Conservation (phyloP, 2,797 vertebrate species). For the Anomalospiza imberbis region DNA sequence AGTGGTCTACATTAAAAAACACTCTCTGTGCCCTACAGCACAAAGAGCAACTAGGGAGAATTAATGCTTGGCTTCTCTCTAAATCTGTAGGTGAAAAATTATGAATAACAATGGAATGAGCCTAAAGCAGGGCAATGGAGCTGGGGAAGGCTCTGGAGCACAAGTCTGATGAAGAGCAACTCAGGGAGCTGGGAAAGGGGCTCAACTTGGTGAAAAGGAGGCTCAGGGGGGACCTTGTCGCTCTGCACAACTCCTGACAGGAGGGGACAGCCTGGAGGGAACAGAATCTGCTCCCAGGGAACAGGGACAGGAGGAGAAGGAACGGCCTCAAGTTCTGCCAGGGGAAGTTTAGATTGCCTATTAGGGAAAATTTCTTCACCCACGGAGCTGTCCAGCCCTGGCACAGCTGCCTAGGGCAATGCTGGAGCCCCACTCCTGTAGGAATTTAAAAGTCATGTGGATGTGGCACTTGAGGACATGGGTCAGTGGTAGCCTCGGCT, state of each 20-base stretch:
- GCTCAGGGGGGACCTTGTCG: no score
- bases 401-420: background rate
- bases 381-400: background rate
- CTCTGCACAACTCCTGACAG: background rate
- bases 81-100: background rate
- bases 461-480: background rate
- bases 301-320: background rate
- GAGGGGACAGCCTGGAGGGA: rapidly evolving
- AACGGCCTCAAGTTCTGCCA: rapidly evolving
- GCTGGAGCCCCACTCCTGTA: background rate
- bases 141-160: background rate
- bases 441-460: background rate
- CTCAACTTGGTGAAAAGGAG: background rate
- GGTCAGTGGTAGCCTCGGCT: background rate
- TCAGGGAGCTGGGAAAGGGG: background rate
- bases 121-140: background rate
- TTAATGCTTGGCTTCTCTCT: background rate
- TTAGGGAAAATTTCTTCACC: background rate
- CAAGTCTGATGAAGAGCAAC: background rate
- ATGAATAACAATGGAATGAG: background rate
- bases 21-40: background rate
- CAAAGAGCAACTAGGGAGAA: background rate
- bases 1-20: background rate
- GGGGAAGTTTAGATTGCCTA: background rate
- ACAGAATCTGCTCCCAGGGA: background rate